Evolutionary conservation across 2,888 invertebrate species (phyloP).

Genomic region (Tanypteryx hageni): DNA sequence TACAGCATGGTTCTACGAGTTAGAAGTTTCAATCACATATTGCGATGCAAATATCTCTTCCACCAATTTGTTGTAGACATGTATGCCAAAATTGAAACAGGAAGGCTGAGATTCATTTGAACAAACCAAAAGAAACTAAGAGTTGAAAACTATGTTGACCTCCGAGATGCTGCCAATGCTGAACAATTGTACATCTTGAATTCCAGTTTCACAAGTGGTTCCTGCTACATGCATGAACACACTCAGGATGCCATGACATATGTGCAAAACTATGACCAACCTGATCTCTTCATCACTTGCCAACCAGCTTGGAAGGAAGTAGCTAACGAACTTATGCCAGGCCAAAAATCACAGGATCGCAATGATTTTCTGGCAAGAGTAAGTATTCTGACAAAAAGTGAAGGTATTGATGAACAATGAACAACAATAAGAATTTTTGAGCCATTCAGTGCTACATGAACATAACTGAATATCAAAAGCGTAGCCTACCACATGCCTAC

Average conservation of each 20-base stretch:
- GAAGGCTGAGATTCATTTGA: constrained; percentile 71
- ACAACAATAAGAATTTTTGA: no score
- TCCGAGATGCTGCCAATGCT: no score
- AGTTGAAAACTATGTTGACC: constrained; percentile 70
- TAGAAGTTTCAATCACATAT: constrained; percentile 67
- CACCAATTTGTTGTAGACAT: constrained; percentile 73
- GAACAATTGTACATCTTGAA: constrained; percentile 60
- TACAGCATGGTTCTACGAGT: constrained; percentile 68
- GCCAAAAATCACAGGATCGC: no score
- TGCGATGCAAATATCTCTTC: constrained; percentile 70
- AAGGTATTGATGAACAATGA: no score
- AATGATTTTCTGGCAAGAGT: no score
- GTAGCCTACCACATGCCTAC: no score
- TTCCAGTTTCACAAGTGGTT: constrained; percentile 69
- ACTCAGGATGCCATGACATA: constrained; percentile 71
- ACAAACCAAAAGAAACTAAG: constrained; percentile 71
- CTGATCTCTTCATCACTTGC: constrained; percentile 72
- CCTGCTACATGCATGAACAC: constrained; percentile 69
- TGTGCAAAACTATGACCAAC: constrained; percentile 72
- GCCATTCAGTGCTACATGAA: no score
- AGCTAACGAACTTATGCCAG: no score
- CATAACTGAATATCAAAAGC: no score
- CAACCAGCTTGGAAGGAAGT: constrained; percentile 70
- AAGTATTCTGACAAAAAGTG: no score
- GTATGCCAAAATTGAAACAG: constrained; percentile 72